These are phyloP conservation scores for Leucozona laternaria DNA, from an alignment of 2,888 invertebrate species.

Conservation along the genomic window DNA sequence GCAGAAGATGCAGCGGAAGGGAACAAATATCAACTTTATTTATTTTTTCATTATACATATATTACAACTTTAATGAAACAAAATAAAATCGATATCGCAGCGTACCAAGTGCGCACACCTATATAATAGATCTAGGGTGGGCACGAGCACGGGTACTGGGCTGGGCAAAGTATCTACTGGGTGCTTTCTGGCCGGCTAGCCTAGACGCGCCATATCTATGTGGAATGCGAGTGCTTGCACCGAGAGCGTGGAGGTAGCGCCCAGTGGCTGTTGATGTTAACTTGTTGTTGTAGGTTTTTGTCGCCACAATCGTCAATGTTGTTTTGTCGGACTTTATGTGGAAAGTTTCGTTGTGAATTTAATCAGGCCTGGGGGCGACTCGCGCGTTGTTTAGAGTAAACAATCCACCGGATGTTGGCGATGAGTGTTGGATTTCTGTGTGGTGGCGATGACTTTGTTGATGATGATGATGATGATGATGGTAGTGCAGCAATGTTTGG, in stretches of 20 bases:
- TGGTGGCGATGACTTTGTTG: slow-evolving; percentile 28
- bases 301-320: slow-evolving; percentile 39
- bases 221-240: slow-evolving; percentile 64
- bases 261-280: slow-evolving; percentile 55
- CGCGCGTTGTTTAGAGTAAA: slow-evolving; percentile 69
- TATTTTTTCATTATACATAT: slow-evolving; percentile 1
- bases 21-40: slow-evolving; percentile 40
- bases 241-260: slow-evolving; percentile 49
- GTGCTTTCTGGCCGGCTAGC: slow-evolving; percentile 40
- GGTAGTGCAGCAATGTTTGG: slow-evolving; percentile 2
- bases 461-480: slow-evolving; percentile 12
- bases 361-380: slow-evolving; percentile 72
- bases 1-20: slow-evolving; percentile 52
- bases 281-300: slow-evolving; percentile 4
- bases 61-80: slow-evolving; percentile 39
- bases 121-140: slow-evolving; percentile 41
- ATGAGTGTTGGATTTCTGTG: slow-evolving; percentile 68
- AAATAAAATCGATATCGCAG: slow-evolving; percentile 68
- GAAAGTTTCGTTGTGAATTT: slow-evolving; percentile 74
- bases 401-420: slow-evolving; percentile 75
- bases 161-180: slow-evolving; percentile 7
- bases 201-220: slow-evolving; percentile 62
- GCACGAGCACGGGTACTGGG: neutral
- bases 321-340: slow-evolving; percentile 69
- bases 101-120: slow-evolving; percentile 37